Evolutionary conservation across 2,113 vertebrate species (phyloP).

Genomic region (Aplodontia rufa): DNA sequence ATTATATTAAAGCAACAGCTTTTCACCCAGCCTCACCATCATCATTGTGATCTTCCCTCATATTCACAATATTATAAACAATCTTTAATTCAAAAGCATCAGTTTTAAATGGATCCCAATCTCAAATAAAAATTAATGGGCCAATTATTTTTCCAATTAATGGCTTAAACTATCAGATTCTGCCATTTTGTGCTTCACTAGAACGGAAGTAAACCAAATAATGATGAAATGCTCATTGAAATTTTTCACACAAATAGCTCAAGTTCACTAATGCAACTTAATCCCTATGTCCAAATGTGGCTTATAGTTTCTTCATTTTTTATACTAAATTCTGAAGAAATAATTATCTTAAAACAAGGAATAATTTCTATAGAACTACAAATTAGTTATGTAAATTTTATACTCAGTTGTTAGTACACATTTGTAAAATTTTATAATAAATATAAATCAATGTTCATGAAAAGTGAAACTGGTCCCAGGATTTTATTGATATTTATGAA

Average conservation of each 20-base stretch:
- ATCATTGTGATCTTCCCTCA: constrained; percentile 20
- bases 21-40: constrained; percentile 63
- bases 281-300: not conserved
- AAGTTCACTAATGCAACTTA: not conserved
- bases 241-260: not conserved
- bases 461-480: not conserved
- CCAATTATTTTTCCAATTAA: not conserved
- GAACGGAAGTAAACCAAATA: constrained; percentile 41
- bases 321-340: not conserved
- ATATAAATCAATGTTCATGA: not conserved
- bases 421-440: not conserved
- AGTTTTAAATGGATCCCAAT: constrained; percentile 16
- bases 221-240: not conserved
- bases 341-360: not conserved
- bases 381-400: not conserved
- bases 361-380: not conserved
- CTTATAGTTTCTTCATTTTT: not conserved
- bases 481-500: not conserved
- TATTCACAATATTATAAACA: constrained; percentile 57
- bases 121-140: constrained; percentile 56
- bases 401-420: not conserved
- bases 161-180: constrained; percentile 42
- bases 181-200: not conserved
- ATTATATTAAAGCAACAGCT: constrained; percentile 69
- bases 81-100: constrained; percentile 51